Conservation (phyloP, 2,888 invertebrate genomes). For the Augiades crinisus region DNA sequence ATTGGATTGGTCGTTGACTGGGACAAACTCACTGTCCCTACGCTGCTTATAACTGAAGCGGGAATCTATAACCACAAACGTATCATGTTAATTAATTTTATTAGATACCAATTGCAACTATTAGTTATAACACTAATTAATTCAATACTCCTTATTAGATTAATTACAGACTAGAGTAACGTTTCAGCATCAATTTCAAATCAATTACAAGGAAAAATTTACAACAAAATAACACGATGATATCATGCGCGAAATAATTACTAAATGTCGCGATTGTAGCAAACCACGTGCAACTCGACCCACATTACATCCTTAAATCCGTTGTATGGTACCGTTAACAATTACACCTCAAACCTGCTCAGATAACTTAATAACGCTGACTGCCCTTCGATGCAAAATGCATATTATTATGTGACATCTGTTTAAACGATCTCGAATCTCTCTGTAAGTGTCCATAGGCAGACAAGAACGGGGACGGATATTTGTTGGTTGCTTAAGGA, state of each 20-base stretch:
- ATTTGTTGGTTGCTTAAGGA: too few species aligned
- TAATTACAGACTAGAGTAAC: too few species aligned
- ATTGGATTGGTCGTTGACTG: constrained; percentile 63
- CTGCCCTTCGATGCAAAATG: constrained; percentile 12
- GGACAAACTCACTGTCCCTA: constrained; percentile 78
- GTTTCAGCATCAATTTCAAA: too few species aligned
- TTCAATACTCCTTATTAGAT: too few species aligned
- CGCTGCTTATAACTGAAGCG: constrained; percentile 81
- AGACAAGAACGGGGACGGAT: too few species aligned
- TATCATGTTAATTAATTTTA: too few species aligned
- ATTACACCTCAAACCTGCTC: constrained; percentile 17
- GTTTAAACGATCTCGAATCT: constrained; percentile 7
- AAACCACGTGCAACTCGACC: background rate
- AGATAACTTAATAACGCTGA: constrained; percentile 10
- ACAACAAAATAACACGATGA: too few species aligned
- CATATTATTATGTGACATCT: constrained; percentile 8
- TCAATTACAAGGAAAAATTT: too few species aligned
- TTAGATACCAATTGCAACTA: too few species aligned
- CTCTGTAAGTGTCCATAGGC: background rate
- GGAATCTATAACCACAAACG: constrained; percentile 67
- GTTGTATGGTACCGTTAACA: constrained; percentile 15
- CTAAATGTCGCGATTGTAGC: background rate
- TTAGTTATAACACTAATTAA: too few species aligned
- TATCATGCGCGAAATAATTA: too few species aligned
- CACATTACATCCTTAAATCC: constrained; percentile 18